Evolutionary conservation across 2,113 vertebrate species (phyloP).

Genomic region (Anhinga anhinga): DNA sequence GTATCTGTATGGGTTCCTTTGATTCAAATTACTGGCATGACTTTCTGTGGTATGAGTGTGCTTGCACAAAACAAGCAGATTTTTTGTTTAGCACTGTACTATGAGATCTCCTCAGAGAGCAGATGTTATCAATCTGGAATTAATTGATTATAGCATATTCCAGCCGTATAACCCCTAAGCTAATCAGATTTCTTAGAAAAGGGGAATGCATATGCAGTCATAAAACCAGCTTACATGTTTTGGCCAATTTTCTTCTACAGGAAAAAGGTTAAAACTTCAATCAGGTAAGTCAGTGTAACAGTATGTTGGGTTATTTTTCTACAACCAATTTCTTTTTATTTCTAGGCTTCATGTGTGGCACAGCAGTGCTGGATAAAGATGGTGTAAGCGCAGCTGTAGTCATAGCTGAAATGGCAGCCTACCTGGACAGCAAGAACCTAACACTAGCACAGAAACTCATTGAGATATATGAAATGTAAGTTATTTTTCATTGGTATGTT

Average conservation of each 20-base stretch:
- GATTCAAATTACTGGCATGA: neutral
- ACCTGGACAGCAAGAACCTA: constrained; percentile 76
- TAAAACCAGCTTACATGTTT: neutral
- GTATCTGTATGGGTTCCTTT: neutral
- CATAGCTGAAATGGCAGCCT: constrained; percentile 89
- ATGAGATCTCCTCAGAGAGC: neutral
- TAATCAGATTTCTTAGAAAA: neutral
- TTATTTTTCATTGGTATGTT: neutral
- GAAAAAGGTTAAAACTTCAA: neutral
- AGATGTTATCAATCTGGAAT: neutral
- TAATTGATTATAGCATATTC: neutral
- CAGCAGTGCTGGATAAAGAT: constrained; percentile 89
- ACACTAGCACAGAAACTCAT: constrained; percentile 82
- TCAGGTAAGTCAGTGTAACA: neutral
- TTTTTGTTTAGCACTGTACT: neutral
- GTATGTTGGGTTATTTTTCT: neutral
- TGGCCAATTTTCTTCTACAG: neutral
- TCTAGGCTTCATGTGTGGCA: constrained; percentile 91
- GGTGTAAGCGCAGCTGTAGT: constrained; percentile 92
- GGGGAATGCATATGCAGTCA: neutral
- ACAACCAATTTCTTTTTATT: neutral
- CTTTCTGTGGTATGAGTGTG: neutral
- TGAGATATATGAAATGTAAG: constrained; percentile 86
- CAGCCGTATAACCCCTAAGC: neutral
- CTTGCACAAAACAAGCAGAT: neutral